A percentile compares a stretch with the other conserved stretches of the same genome.
Evolutionary conservation across 2,888 invertebrate species (phyloP).

Genomic region (Heliconius ethilla): DNA sequence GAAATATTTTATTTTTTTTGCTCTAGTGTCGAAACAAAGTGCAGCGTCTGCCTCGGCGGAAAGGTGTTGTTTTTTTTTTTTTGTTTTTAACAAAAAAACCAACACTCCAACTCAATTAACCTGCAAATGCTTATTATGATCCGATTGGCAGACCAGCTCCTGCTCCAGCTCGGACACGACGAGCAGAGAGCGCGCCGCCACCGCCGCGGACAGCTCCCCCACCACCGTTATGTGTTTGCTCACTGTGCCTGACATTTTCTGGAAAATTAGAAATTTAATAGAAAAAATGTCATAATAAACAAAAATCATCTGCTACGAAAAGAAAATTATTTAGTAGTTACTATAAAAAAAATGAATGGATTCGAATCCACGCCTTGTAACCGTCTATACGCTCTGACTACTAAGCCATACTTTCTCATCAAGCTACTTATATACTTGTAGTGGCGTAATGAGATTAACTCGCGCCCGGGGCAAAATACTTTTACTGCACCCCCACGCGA

Average conservation of each 20-base stretch:
- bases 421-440: too few relatives aligned
- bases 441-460: too few relatives aligned
- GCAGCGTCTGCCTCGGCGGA: too few relatives aligned
- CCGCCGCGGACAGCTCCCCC: slow-evolving; percentile 94
- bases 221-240: slow-evolving; percentile 98
- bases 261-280: slow-evolving; percentile 33
- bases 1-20: too few relatives aligned
- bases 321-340: neutral
- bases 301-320: neutral
- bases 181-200: slow-evolving; percentile 89
- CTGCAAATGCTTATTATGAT: slow-evolving; percentile 89
- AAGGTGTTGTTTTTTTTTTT: too few relatives aligned
- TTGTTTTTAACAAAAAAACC: too few relatives aligned
- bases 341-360: neutral
- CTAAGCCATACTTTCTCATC: neutral
- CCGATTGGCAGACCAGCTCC: slow-evolving; percentile 93
- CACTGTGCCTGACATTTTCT: slow-evolving; percentile 96
- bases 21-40: too few relatives aligned
- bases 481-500: too few relatives aligned
- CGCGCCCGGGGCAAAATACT: too few relatives aligned
- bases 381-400: neutral
- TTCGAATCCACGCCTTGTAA: neutral
- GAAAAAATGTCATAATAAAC: neutral
- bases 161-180: slow-evolving; percentile 97
- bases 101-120: slow-evolving; percentile 55